Evolutionary conservation across 2,888 invertebrate species (phyloP), one percentile per base, ranked within the genome.

Genomic region (Sphaeridia pumilis): DNA sequence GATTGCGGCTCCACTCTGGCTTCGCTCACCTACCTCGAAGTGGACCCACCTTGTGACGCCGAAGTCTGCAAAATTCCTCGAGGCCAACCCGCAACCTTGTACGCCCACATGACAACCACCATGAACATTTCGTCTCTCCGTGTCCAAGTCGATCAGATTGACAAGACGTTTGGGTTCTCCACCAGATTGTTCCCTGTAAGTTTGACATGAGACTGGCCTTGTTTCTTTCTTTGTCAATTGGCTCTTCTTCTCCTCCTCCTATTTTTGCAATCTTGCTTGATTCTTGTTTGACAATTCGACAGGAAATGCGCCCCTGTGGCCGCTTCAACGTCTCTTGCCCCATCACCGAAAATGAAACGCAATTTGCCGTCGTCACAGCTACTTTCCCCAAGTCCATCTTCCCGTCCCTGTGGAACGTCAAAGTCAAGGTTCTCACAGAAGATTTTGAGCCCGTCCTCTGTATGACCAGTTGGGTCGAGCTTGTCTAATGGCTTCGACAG

Each of bases 281-380:
- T 14, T 17, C 17, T 10, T 41, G 41, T 41, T 12, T 41, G 12
- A n/a, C 24, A 22, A 4, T 21, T 22, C 34, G 21, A 5, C 28
- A 52, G 52, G 52, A 52, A 52, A 46, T 46, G 17, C 28, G 21
- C 14, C 28, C 52, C 14, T 52, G 52, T 28, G 52, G 42, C 3
- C 25, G 52, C 21, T 25, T 36, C 24, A 52, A 52, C 17, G 41
- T 52, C 3, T 34, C 41, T 2, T 52, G 52, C 22, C 52, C 52
- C 20, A 45, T 46, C 14, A 25, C 27, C 4, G 46, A 38, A n/a
- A 46, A 46, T 22, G 45, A 46, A 28, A 14, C 7, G 7, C 20
- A 25, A 24, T 51, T 41, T 28, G 14, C 52, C 2, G 22, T 28
- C 4, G 35, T 50, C 2, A 21, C 20, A 14, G 50, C 21, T 1